Conservation (phyloP, 2,888 invertebrate genomes). For the Lacanobia wlatinum region DNA sequence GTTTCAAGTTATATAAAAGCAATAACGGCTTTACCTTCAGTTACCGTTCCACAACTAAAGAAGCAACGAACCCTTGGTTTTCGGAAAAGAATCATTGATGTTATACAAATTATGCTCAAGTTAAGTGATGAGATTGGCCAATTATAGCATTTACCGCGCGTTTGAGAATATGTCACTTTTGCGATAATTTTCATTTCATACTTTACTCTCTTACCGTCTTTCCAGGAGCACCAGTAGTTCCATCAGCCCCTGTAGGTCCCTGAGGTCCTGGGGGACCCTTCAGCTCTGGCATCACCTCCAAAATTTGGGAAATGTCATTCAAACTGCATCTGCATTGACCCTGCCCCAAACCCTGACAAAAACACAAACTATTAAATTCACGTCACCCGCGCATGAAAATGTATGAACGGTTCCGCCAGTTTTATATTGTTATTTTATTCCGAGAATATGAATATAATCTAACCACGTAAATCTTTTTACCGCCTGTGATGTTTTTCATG, state of each 20-base stretch:
- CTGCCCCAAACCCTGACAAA: conserved; percentile 80
- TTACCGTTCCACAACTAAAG: not conserved
- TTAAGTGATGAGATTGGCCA: not conserved
- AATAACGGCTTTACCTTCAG: not conserved
- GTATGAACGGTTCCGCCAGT: conserved; percentile 13
- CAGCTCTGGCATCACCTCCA: conserved; percentile 92
- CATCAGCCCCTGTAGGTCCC: conserved; percentile 94
- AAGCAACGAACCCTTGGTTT: not conserved
- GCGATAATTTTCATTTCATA: not conserved
- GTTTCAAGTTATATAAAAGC: not conserved
- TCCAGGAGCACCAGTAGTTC: conserved; percentile 95
- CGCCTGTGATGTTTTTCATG: conserved; percentile 3
- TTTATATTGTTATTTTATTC: conserved; percentile 47
- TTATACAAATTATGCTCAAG: not conserved
- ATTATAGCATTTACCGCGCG: not conserved
- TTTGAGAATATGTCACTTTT: not conserved
- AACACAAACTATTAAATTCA: conserved; percentile 39
- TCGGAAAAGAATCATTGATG: not conserved
- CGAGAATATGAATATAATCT: conserved; percentile 37
- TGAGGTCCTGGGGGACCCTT: conserved; percentile 92
- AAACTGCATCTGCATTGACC: conserved; percentile 94
- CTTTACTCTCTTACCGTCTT: conserved; percentile 92
- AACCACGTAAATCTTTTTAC: conserved; percentile 16
- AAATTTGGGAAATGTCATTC: conserved; percentile 91
- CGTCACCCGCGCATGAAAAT: conserved; percentile 28